Base-by-base conservation (phyloP, 2,888 invertebrate species). In the Periphyllus acericola region DNA sequence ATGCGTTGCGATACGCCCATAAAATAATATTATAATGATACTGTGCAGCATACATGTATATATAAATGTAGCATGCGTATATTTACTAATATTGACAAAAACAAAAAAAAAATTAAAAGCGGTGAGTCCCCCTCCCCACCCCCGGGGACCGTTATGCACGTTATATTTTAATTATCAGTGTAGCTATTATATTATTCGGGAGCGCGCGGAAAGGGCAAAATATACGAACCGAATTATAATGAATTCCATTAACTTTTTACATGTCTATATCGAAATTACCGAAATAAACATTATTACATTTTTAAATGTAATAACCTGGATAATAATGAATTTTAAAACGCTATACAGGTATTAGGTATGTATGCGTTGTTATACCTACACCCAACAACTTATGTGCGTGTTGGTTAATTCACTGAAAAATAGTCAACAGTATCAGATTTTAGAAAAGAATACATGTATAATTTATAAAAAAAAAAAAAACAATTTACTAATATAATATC, bases 211-310 rank as follows among this genome's bases (percentile, higher is more conserved):
- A 52, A n/a, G 72, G 1, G 72, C 34, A 32, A 83, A 55, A 72
- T n/a, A 60, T 75, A 60, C 21, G 6, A 83, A 83, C 74, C 74
- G 40, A 75, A 75, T 83, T 83, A 60, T 60, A 83, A 83, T 75
- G 83, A 74, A 83, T 83, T 83, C 74, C 83, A 83, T 83, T 83
- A 83, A 83, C 83, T 75, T 83, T n/a, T 83, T 75, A 83, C 83
- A 60, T 74, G 74, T 74, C 74, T 74, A 29, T 83, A 83, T 83
- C n/a, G 46, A 83, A 82, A 82, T 71, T 82, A 82, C 71, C 52
- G 82, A 83, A 83, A 83, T 83, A 74, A 83, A 83, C 74, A 60
- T 83, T 83, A 83, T 74, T 83, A 36, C 36, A 74, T 74, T 83
- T 83, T 74, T 29, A 83, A 83, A 34, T 55, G 55, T 66, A 81